Base-by-base conservation (phyloP, 2,888 invertebrate species). In the Hydrotaea cyrtoneurina region DNA sequence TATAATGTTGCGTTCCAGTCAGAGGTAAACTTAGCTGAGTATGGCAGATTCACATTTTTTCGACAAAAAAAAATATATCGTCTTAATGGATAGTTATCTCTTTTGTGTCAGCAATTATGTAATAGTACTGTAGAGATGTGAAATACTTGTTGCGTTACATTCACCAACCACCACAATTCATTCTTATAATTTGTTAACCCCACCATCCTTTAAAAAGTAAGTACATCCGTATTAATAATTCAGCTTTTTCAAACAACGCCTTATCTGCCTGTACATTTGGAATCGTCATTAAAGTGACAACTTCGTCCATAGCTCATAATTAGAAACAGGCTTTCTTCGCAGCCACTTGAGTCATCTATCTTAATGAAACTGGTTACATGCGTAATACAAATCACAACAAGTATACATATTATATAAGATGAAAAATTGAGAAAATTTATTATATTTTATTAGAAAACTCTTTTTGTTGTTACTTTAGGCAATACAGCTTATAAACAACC, bases 341-440 rank as follows among this genome's bases (percentile, higher is more conserved):
- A 2, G 55, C 19, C 53, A 17, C 2, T 7, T 17, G 1, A 55
- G 50, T 50, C 50, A n/a, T 3, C 1, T 31, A n/a, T 50, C 5
- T 50, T 50, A 50, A 50, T n/a, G n/a, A 21, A 21, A 55, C 10
- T 17, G 21, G 55, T 10, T 55, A 55, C 19, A 55, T 19, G 55
- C 53, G 53, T 53, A 55, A 55, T 21, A 31, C 31, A 31, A 5
- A 55, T 21, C 55, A 15, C 55, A 55, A 17, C 31, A 31, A 2
- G 31, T 31, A 31, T 31, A 8, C 17, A 7, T 2, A 53, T 53
- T 53, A 53, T 53, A 17, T 55, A 55, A 53, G n/a, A 55, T 55
- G 55, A 55, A 19, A 55, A 21, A 21, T 55, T 53, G 53, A 53
- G 53, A 53, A 53, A 53, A 55, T 55, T 5, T 55, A 53, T 17